Evolutionary conservation across 2,888 invertebrate genomes (phyloP).

Genomic region (Griposia aprilina): DNA sequence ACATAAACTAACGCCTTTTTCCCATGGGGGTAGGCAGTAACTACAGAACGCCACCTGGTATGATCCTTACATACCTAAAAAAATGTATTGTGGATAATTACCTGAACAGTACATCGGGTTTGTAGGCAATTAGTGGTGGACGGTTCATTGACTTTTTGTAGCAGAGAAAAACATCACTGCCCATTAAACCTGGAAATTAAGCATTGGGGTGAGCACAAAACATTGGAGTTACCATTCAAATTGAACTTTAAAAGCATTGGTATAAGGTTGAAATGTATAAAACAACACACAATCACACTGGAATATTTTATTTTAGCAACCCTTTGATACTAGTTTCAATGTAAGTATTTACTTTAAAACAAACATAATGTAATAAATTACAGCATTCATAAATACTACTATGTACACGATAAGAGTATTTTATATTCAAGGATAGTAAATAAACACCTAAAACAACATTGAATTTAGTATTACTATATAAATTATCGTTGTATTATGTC

Average conservation of each 20-base stretch:
- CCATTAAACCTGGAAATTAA: slow-evolving; percentile 92
- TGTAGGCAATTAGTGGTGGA: slow-evolving; percentile 97
- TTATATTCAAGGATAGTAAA: slow-evolving; percentile 10
- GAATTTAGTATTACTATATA: slow-evolving; percentile 29
- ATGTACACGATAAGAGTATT: slow-evolving; percentile 15
- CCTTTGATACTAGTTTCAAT: background rate
- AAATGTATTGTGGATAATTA: slow-evolving; percentile 59
- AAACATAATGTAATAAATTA: background rate
- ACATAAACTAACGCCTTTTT: too few species aligned
- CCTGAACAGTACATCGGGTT: slow-evolving; percentile 95
- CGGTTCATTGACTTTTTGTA: slow-evolving; percentile 99
- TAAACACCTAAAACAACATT: slow-evolving; percentile 24
- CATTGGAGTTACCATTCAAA: background rate
- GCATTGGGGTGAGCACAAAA: slow-evolving; percentile 10
- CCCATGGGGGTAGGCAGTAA: too few species aligned
- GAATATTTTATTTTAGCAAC: background rate
- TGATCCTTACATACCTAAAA: too few species aligned
- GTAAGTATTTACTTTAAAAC: slow-evolving; percentile 1
- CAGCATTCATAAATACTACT: background rate
- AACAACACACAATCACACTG: background rate
- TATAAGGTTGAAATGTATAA: background rate
- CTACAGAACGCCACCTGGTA: too few species aligned
- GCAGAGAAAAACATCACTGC: slow-evolving; percentile 99
- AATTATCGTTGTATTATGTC: slow-evolving; percentile 34
- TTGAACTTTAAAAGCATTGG: rapidly evolving